Conservation (phyloP, 2,888 invertebrate genomes). For the Balanococcus diminutus region DNA sequence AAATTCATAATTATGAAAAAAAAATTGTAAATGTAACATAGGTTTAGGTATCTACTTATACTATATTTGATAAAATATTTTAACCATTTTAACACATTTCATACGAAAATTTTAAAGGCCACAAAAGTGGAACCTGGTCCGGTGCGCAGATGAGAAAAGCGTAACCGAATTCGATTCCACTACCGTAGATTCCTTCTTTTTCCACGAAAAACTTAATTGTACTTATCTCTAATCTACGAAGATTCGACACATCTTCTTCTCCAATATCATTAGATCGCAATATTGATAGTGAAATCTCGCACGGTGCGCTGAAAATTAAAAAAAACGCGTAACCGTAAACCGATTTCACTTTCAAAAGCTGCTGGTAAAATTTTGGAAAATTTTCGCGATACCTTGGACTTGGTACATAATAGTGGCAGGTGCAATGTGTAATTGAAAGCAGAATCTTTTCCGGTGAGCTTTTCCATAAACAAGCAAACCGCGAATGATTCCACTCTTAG, state of each 20-base stretch:
- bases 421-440: neutral
- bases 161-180: neutral
- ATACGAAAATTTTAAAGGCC: neutral
- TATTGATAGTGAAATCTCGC: neutral
- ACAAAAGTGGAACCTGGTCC: neutral
- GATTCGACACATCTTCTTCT: neutral
- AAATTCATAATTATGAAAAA: too few relatives aligned
- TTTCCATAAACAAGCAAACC: neutral
- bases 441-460: neutral
- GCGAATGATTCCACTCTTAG: neutral
- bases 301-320: neutral
- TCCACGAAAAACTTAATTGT: too few relatives aligned
- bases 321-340: neutral
- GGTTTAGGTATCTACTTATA: too few relatives aligned
- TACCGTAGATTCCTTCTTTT: neutral
- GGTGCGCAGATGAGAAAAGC: constrained; percentile 4
- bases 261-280: neutral
- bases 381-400: neutral
- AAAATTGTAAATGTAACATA: too few relatives aligned
- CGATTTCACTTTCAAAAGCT: neutral
- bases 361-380: neutral
- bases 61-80: too few relatives aligned
- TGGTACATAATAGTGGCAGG: neutral
- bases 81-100: too few relatives aligned
- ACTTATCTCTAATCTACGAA: too few relatives aligned